Conservation (phyloP, 2,888 invertebrate genomes). For the Toxonevra muliebris region DNA sequence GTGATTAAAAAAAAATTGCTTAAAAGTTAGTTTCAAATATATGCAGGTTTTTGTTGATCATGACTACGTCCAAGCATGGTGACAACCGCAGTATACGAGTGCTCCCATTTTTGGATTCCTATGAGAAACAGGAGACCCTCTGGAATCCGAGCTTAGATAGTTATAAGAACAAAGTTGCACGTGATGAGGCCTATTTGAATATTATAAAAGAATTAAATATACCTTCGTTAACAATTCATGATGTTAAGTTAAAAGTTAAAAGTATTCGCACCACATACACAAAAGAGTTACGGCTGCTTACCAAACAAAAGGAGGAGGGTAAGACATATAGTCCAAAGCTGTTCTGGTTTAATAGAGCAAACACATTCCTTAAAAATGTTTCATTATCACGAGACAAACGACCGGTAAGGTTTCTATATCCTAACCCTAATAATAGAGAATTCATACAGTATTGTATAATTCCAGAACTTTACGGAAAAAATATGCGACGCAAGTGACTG, state of each 20-base stretch:
- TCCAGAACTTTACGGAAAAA: conserved; percentile 14
- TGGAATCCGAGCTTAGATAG: conserved; percentile 48
- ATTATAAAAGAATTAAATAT: conserved; percentile 50
- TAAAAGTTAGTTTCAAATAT: too few species aligned
- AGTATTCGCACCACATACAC: conserved; percentile 54
- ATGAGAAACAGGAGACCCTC: conserved; percentile 49
- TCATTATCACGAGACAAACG: conserved; percentile 38
- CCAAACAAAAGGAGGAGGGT: conserved; percentile 39
- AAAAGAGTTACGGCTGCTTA: conserved; percentile 47
- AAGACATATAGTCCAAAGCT: conserved; percentile 45
- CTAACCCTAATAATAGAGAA: background rate
- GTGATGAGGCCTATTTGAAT: conserved; percentile 45
- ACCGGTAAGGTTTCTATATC: background rate
- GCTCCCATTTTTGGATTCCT: conserved; percentile 48
- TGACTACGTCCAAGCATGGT: conserved; percentile 40
- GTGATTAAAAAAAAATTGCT: too few species aligned
- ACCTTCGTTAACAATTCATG: conserved; percentile 46
- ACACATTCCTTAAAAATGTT: conserved; percentile 44
- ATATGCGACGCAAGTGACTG: background rate
- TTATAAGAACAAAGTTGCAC: conserved; percentile 49
- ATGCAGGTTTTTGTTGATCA: conserved; percentile 6
- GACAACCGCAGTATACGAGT: conserved; percentile 47
- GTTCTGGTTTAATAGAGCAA: conserved; percentile 49
- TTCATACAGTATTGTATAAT: background rate
- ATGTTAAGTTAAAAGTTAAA: conserved; percentile 55